These are phyloP conservation scores for Keiferia lycopersicella DNA, from an alignment of 2,888 invertebrate genomes.

Conservation along the genomic window DNA sequence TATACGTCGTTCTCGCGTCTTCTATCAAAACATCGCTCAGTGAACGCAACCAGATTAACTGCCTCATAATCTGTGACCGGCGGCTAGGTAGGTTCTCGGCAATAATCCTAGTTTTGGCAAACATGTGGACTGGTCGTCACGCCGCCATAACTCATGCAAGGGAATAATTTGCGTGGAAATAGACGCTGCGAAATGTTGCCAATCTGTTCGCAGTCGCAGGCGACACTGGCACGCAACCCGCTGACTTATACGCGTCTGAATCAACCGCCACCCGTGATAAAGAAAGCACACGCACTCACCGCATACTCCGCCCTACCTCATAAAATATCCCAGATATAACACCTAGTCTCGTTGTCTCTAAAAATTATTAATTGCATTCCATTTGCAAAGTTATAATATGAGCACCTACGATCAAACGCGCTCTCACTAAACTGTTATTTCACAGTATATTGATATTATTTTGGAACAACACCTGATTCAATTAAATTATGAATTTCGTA, in stretches of 20 bases:
- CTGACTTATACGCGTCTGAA: constrained; percentile 40
- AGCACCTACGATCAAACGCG: constrained; percentile 7
- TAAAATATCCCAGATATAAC: constrained; percentile 7
- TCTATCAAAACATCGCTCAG: constrained; percentile 3
- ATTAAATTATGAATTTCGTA: constrained; percentile 27
- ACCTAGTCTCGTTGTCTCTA: constrained; percentile 13
- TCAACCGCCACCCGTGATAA: constrained; percentile 27
- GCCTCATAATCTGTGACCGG: constrained; percentile 23
- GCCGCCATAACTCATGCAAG: constrained; percentile 52
- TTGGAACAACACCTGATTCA: constrained; percentile 29
- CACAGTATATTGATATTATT: constrained; percentile 16
- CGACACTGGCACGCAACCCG: constrained; percentile 37
- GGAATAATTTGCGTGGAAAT: constrained; percentile 57
- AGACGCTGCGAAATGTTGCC: constrained; percentile 50
- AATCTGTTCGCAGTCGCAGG: constrained; percentile 43
- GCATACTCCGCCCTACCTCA: neutral
- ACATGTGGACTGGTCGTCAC: constrained; percentile 46
- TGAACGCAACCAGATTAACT: constrained; percentile 14
- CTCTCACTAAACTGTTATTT: constrained; percentile 20
- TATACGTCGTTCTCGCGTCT: neutral
- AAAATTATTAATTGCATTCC: constrained; percentile 21
- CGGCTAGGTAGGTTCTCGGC: constrained; percentile 33
- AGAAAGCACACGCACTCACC: constrained; percentile 9
- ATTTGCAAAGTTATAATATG: constrained; percentile 12
- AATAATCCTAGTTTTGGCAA: constrained; percentile 63